Evolutionary conservation across 2,797 vertebrate genomes (phyloP).

Genomic region (Pelobates cultripes): DNA sequence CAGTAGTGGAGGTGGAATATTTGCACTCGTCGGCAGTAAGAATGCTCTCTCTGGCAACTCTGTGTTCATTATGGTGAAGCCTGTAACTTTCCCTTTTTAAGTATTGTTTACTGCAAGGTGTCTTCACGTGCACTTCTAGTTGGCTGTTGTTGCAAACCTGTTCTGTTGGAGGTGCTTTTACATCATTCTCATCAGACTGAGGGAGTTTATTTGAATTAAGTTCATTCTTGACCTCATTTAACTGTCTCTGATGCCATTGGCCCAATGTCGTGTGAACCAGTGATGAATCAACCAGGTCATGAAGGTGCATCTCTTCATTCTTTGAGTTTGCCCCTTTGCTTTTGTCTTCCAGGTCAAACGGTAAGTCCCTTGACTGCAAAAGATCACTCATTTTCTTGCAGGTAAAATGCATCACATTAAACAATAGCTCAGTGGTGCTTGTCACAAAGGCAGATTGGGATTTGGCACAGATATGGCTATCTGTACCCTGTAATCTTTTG

Average conservation of each 20-base stretch:
- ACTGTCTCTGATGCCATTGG: constrained; percentile 27
- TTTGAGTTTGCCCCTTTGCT: constrained; percentile 60
- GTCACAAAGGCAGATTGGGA: constrained; percentile 79
- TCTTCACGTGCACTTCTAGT: constrained; percentile 46
- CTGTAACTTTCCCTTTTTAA: constrained; percentile 72
- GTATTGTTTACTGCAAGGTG: constrained; percentile 62
- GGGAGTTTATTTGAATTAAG: constrained; percentile 37
- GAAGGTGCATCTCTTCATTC: constrained; percentile 61
- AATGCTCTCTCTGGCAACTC: constrained; percentile 58
- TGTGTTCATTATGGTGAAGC: constrained; percentile 61
- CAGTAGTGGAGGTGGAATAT: constrained; percentile 67
- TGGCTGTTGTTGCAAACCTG: constrained; percentile 28
- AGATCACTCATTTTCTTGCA: constrained; percentile 86
- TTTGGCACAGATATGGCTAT: constrained; percentile 57
- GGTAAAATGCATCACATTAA: constrained; percentile 83
- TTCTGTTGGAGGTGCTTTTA: constrained; percentile 51
- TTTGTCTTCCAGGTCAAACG: constrained; percentile 64
- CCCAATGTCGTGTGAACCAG: constrained; percentile 34
- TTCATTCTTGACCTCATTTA: constrained; percentile 30
- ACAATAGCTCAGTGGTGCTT: constrained; percentile 83
- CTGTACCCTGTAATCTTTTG: constrained; percentile 71
- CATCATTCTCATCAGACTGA: constrained; percentile 26
- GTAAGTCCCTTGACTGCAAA: constrained; percentile 69
- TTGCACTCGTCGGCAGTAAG: constrained; percentile 54
- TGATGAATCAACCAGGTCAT: constrained; percentile 61